Base-by-base conservation (phyloP, 2,113 vertebrate species). In the Cynopterus brachyotis region DNA sequence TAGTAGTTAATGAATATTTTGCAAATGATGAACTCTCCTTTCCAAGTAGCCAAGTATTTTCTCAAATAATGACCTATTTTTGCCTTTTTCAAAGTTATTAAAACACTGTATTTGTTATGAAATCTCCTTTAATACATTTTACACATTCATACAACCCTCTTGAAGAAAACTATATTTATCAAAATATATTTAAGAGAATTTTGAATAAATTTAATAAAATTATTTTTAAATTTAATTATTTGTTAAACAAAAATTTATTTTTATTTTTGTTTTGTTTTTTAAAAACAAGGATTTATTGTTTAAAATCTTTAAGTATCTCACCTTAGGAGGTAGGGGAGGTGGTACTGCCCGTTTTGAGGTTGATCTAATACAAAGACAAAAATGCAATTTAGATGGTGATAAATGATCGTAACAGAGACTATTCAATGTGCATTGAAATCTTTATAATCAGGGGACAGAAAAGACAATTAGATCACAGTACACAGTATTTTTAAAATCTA, bases 301-400 rank as follows among this genome's bases (percentile, higher is more conserved):
- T 15, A 94, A 94, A 97, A 87, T 88, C 17, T 76, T 85, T 57
- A 78, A 93, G 30, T 1, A 13, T 64, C 97, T 99, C 96, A 99
- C 99, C 99, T 99, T 99, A 28, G 99, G 99, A 93, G 99, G 99
- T 35, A 99, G 98, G 0, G 99, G 99, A 95, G 99, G 99, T 0
- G 99, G 99, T 95, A 99, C 55, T 59, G 98, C 99, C 81, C 99
- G 98, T 97, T 99, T 99, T 30, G 99, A 98, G 2, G 99, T 99
- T 0, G 99, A 99, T 62, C 99, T 99, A 97, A 97, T 98, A 98
- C 0, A 89, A 76, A 59, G 83, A 97, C 40, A 79, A 95, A 93
- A 92, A 64, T n/a, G n/a, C 3, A 82, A 45, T 69, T 97, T 72
- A 94, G 69, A 94, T 53, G 37, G 57, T 92, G 47, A 96, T 87